Percentiles rank a stretch among this genome's conserved stretches.
Evolutionary conservation across 2,113 vertebrate genomes (phyloP).

Genomic region (Gambusia holbrooki): DNA sequence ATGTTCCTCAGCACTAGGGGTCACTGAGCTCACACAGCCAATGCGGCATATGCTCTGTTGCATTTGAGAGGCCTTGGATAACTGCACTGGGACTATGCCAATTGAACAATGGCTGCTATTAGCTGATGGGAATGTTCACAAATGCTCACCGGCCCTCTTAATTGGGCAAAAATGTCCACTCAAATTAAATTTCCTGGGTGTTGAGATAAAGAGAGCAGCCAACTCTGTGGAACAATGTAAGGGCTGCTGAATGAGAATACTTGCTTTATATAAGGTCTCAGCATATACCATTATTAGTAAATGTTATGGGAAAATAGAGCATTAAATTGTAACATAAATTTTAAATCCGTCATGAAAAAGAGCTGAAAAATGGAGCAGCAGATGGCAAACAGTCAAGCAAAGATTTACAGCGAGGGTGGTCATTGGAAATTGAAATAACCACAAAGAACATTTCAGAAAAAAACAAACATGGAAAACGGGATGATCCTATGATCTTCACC

Average conservation of each 20-base stretch:
- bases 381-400: constrained; percentile 16
- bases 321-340: constrained; percentile 29
- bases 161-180: constrained; percentile 80
- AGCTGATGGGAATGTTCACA: constrained; percentile 76
- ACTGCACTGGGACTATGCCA: constrained; percentile 62
- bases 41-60: constrained; percentile 57
- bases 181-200: constrained; percentile 74
- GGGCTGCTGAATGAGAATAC: constrained; percentile 37
- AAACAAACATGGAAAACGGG: constrained; percentile 22
- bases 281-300: constrained; percentile 25
- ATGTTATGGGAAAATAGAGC: constrained; percentile 17
- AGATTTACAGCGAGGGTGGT: constrained; percentile 18
- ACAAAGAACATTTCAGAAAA: constrained; percentile 37
- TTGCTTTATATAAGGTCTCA: constrained; percentile 26
- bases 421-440: constrained; percentile 40
- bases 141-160: constrained; percentile 71
- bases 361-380: constrained; percentile 6
- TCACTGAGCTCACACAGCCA: constrained; percentile 57
- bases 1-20: constrained; percentile 36
- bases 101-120: constrained; percentile 75
- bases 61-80: constrained; percentile 39
- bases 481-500: constrained; percentile 28
- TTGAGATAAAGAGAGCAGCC: constrained; percentile 67
- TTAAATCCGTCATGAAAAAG: constrained; percentile 53
- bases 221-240: constrained; percentile 41